Percentiles rank a stretch among this genome's conserved stretches.
These are phyloP conservation scores for Rousettus madagascariensis DNA, from an alignment of 2,797 vertebrate species.

Conservation along the genomic window DNA sequence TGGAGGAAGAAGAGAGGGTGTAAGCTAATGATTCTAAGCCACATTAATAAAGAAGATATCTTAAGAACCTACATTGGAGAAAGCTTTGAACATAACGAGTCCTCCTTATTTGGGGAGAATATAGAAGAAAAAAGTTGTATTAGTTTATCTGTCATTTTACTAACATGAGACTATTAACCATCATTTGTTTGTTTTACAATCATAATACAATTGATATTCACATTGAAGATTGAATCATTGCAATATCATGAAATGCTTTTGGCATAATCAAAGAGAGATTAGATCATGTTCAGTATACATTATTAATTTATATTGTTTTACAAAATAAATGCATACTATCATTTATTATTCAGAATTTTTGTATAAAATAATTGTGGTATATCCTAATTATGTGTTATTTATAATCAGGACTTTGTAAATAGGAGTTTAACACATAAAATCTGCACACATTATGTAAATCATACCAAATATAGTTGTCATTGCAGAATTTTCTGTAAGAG, in stretches of 20 bases:
- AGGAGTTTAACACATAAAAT: slow-evolving; percentile 14
- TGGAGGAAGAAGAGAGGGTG: neutral
- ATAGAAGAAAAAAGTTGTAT: neutral
- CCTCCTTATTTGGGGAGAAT: neutral
- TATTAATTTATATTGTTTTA: slow-evolving; percentile 31
- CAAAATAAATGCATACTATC: neutral
- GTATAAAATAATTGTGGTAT: slow-evolving; percentile 16
- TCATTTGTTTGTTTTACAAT: neutral
- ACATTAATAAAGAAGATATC: neutral
- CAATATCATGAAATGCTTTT: neutral
- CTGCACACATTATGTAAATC: slow-evolving; percentile 47
- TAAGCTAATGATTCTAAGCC: neutral
- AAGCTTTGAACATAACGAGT: neutral
- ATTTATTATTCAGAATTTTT: slow-evolving; percentile 12
- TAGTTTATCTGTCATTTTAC: neutral
- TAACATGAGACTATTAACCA: neutral
- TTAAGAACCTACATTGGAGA: neutral
- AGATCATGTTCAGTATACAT: neutral
- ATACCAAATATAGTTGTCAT: neutral
- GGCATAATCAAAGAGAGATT: neutral
- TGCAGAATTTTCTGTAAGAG: slow-evolving; percentile 34
- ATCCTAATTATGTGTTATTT: slow-evolving; percentile 29
- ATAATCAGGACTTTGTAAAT: slow-evolving; percentile 42
- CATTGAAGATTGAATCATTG: neutral
- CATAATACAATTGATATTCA: neutral